Evolutionary conservation across 1,140 invertebrate genomes (phyloP).

Genomic region (Scylla paramamosain): DNA sequence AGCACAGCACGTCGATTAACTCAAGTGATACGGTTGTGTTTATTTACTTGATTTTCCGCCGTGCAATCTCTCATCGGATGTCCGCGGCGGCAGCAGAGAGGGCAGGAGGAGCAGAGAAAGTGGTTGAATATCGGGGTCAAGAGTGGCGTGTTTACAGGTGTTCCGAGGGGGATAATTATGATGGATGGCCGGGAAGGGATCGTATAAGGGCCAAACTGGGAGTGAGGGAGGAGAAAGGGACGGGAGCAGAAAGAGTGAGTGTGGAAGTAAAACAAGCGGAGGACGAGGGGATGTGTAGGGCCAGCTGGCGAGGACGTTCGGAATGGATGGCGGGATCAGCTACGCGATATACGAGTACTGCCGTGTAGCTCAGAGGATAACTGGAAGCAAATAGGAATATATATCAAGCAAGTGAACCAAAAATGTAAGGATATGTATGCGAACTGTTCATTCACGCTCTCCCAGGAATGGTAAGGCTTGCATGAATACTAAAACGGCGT

Average conservation of each 20-base stretch:
- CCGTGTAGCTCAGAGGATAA: too few relatives aligned
- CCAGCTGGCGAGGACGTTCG: too few relatives aligned
- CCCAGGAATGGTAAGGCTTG: too few relatives aligned
- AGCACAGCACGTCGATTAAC: not conserved
- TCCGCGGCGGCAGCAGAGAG: not conserved
- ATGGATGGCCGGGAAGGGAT: not conserved
- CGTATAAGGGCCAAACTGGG: not conserved
- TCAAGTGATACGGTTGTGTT: not conserved
- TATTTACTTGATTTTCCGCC: not conserved
- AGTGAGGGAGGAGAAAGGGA: not conserved
- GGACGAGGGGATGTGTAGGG: too few relatives aligned
- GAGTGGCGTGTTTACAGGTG: constrained; percentile 19
- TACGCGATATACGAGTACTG: too few relatives aligned
- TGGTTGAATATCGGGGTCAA: not conserved
- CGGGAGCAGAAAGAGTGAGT: not conserved
- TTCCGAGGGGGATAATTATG: constrained; percentile 11
- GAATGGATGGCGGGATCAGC: too few relatives aligned
- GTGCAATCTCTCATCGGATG: not conserved
- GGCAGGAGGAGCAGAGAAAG: not conserved
- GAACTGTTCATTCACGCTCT: too few relatives aligned
- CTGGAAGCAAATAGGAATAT: too few relatives aligned
- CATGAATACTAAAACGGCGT: too few relatives aligned
- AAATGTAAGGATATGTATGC: too few relatives aligned
- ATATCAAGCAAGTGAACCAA: too few relatives aligned
- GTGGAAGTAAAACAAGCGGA: not conserved